Base-by-base conservation (phyloP, 37 sponge, comb jelly and placozoan genomes). In the Chondrilla cf. caribensis region DNA sequence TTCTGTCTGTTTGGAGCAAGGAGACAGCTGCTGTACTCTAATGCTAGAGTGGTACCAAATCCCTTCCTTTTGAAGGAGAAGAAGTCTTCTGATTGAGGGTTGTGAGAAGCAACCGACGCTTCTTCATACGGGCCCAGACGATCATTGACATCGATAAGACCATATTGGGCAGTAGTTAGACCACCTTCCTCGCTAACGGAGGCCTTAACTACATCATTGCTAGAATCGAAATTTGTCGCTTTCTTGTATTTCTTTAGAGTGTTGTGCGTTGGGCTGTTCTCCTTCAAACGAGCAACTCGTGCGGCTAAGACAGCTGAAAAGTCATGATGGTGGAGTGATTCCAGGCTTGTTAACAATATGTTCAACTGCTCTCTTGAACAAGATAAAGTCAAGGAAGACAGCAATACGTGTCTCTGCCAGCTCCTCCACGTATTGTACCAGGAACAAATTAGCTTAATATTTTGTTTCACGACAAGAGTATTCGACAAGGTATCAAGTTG, bases 261-360 rank as follows among this genome's bases (percentile, higher is more conserved):
- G 11, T 39, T 37, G 41, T 73, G 76, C 2, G 41, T 39, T 2
- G 84, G 78, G 17, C 90, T 82, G 22, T 76, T 76, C 54, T 86
- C 44, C 64, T 93, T 84, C 0, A 87, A 84, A 38, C 81, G 36
- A 17, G 84, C 89, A 9, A 76, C 58, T 21, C 51, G 81, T 7
- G 87, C 82, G n/a, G 62, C 42, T 14, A 89, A 72, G 28, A 81
- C 70, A 36, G 66, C 86, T 73, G 93, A 81, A 66, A 93, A 93
- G 73, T 93, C 93, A 17, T 85, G 68, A 78, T 93, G 93, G 0
- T 89, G 85, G 2, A 86, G 57, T 9, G 93, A 89, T 81, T 93
- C 93, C 51, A 93, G 58, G 66, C 84, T 79, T 0, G 93, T 93
- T 0, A 86, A 70, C n/a, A 93, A 81, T 3, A 86, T 11, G 43